phyloP scores from a whole-genome alignment of 2,888 invertebrate species.

The Tenthredo livida region DNA sequence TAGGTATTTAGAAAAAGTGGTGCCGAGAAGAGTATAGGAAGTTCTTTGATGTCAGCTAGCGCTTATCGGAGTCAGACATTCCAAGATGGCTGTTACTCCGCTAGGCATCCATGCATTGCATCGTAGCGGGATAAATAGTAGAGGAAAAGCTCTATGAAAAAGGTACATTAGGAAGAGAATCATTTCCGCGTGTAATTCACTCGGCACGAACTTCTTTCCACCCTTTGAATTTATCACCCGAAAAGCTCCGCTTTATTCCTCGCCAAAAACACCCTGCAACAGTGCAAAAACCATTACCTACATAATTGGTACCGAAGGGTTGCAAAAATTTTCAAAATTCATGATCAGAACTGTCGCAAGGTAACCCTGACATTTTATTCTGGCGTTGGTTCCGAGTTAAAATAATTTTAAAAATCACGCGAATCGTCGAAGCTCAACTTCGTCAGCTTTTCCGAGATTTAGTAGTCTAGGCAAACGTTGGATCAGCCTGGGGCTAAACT shows the following conservation, averaged over 20 bases:
- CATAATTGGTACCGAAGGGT: no score
- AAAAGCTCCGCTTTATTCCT: background rate
- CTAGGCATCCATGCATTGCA: conserved; percentile 57
- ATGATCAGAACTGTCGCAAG: background rate
- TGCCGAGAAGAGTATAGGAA: conserved; percentile 31
- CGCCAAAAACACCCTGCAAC: background rate
- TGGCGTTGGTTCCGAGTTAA: background rate
- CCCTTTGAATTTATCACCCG: background rate
- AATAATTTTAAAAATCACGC: background rate
- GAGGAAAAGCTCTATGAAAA: background rate
- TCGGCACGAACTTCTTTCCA: conserved; percentile 8
- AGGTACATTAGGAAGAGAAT: background rate
- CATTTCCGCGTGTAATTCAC: conserved; percentile 20
- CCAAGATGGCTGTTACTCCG: conserved; percentile 60
- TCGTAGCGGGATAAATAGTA: conserved; percentile 14
- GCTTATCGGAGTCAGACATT: conserved; percentile 65
- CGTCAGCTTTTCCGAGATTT: background rate
- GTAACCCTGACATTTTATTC: background rate
- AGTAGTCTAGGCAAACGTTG: background rate
- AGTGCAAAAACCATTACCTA: no score
- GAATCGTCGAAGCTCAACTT: background rate
- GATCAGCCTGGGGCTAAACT: background rate
- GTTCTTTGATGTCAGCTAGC: conserved; percentile 65
- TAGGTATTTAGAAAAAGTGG: conserved; percentile 49
- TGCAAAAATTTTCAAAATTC: background rate